Evolutionary conservation across 35 echinoderm and acorn worm species (phyloP), one percentile per base, ranked within the genome.

Genomic region (Eucidaris tribuloides): DNA sequence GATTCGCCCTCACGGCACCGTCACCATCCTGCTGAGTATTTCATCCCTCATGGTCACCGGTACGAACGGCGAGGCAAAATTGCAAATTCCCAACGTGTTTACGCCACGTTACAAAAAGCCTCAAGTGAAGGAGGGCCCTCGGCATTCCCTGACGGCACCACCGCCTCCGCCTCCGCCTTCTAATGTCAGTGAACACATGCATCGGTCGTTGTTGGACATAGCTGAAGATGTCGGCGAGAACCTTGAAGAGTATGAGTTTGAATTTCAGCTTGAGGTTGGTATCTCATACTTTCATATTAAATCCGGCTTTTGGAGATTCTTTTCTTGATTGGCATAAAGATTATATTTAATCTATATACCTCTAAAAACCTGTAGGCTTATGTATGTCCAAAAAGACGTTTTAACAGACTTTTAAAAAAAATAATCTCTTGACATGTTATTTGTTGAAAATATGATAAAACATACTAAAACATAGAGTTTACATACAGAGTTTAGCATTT

Each of bases 191-290:
- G 82, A 91, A 33, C 62, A 91, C 64, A 59, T 83, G 4, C 66
- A 68, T 35, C 29, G 82, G 38, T 91, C 88, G 2, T 54, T 96
- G 36, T 63, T 96, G 0, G 86, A 90, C 54, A 58, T 99, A 13
- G 87, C 86, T 14, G 91, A 93, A 33, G 91, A 99, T 31, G 83
- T 83, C 11, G 78, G 83, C 3, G 56, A 52, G 7, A 99, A 93
- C 54, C 76, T 62, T 18, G 58, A 86, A 15, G 66, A 82, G 27
- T 99, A 99, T 63, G 91, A 99, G 22, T 99, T 99, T 89, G 91
- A 90, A 78, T 99, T 99, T 81, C 96, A 99, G 50, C 54, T 99
- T 2, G 96, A 93, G 78, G 96, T 99, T n/a, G n/a, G n/a, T n/a
- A n/a, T n/a, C n/a, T n/a, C n/a, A n/a, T n/a, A n/a, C n/a, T n/a